Percentiles rank a stretch among this genome's conserved stretches.
phyloP scores from a whole-genome alignment of 2,113 vertebrate genomes.

The Pagrus major region DNA sequence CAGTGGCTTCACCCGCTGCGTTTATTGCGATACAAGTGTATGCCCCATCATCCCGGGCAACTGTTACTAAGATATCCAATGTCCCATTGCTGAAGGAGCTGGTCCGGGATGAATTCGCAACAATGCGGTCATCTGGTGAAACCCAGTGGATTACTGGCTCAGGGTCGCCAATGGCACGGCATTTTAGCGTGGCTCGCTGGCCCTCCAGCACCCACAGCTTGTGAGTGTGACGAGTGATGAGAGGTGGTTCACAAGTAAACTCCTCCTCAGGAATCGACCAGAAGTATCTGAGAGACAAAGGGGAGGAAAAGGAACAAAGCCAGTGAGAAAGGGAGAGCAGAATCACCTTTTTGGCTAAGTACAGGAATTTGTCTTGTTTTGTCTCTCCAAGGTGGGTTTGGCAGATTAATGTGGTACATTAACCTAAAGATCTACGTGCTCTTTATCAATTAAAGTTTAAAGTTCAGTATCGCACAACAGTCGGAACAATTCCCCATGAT shows the following conservation, averaged over 20 bases:
- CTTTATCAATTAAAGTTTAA: slow-evolving; percentile 11
- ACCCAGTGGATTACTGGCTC: slow-evolving; percentile 93
- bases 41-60: slow-evolving; percentile 88
- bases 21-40: slow-evolving; percentile 95
- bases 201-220: slow-evolving; percentile 93
- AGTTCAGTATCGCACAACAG: slow-evolving; percentile 17
- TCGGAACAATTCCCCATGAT: slow-evolving; percentile 6
- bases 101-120: slow-evolving; percentile 89
- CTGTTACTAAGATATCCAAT: slow-evolving; percentile 90
- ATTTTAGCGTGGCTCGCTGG: slow-evolving; percentile 89
- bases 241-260: slow-evolving; percentile 92
- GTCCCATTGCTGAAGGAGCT: slow-evolving; percentile 92
- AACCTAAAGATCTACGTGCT: slow-evolving; percentile 24
- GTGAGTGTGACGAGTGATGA: slow-evolving; percentile 93
- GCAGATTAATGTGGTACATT: slow-evolving; percentile 28
- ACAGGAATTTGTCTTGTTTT: slow-evolving; percentile 1
- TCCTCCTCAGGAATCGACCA: slow-evolving; percentile 94
- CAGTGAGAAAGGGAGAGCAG: neutral
- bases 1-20: slow-evolving; percentile 91
- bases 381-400: neutral
- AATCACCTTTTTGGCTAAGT: neutral
- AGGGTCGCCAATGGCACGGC: slow-evolving; percentile 91
- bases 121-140: slow-evolving; percentile 91
- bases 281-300: slow-evolving; percentile 84
- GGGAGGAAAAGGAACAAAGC: neutral